phyloP scores from a whole-genome alignment of 2,888 invertebrate genomes.

The Caenorhabditis sp. region DNA sequence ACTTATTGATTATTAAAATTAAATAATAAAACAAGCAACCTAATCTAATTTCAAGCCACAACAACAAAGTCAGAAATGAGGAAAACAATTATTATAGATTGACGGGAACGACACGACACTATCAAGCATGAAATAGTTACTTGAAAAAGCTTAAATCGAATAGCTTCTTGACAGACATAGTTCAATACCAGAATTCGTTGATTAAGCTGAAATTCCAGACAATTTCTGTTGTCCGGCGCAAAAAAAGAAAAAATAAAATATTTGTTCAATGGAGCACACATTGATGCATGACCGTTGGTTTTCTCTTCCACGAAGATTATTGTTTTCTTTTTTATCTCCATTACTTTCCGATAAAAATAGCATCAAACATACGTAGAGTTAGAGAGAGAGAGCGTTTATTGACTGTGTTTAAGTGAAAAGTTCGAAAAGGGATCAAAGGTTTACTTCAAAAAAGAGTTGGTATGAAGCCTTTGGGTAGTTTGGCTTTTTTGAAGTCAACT shows the following conservation, averaged over 20 bases:
- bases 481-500: not conserved
- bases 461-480: not conserved
- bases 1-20: too few species aligned
- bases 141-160: slow-evolving; percentile 5
- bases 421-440: not conserved
- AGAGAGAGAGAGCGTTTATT: too few species aligned
- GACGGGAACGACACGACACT: not conserved
- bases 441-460: not conserved
- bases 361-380: too few species aligned
- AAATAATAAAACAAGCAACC: not conserved
- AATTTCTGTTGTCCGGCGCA: not conserved
- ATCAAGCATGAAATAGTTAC: not conserved
- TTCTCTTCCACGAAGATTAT: too few species aligned
- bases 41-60: not conserved
- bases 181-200: not conserved
- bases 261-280: too few species aligned
- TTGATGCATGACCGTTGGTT: too few species aligned
- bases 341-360: too few species aligned
- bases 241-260: not conserved
- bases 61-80: not conserved
- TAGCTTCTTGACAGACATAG: not conserved
- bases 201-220: too few species aligned
- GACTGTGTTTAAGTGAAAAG: not conserved
- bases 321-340: too few species aligned
- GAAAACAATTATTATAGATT: not conserved